phyloP scores from a whole-genome alignment of 2,888 invertebrate species.

The Pycnomerus fuliginosus region DNA sequence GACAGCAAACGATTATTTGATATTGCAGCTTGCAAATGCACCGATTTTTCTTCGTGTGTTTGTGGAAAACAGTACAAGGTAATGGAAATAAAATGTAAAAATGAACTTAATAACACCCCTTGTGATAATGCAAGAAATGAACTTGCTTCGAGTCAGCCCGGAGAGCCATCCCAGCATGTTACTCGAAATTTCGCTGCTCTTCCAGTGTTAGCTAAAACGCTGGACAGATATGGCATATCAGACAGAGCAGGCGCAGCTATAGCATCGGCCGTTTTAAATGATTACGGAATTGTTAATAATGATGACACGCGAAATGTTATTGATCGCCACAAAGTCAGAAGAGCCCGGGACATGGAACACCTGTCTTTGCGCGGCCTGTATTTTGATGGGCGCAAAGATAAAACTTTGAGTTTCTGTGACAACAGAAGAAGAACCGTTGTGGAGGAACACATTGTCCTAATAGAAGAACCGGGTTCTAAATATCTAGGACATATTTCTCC shows the following conservation, averaged over 20 bases:
- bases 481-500: background rate
- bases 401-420: background rate
- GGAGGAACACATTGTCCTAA: background rate
- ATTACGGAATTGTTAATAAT: constrained; percentile 12
- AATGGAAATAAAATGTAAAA: too few species aligned
- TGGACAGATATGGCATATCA: constrained; percentile 4
- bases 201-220: background rate
- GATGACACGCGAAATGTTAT: background rate
- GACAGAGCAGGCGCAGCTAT: constrained; percentile 17
- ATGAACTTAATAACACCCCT: too few species aligned
- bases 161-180: background rate
- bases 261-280: constrained; percentile 16
- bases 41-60: background rate
- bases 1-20: background rate
- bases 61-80: background rate
- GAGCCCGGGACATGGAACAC: background rate
- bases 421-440: background rate
- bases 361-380: background rate
- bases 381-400: background rate
- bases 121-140: background rate
- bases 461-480: background rate
- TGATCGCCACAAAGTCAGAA: background rate
- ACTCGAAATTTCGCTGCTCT: background rate
- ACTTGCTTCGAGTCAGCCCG: background rate
- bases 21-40: constrained; percentile 1